Evolutionary conservation across 2,113 vertebrate genomes (phyloP).

Genomic region (Brachyhypopomus gauderio): DNA sequence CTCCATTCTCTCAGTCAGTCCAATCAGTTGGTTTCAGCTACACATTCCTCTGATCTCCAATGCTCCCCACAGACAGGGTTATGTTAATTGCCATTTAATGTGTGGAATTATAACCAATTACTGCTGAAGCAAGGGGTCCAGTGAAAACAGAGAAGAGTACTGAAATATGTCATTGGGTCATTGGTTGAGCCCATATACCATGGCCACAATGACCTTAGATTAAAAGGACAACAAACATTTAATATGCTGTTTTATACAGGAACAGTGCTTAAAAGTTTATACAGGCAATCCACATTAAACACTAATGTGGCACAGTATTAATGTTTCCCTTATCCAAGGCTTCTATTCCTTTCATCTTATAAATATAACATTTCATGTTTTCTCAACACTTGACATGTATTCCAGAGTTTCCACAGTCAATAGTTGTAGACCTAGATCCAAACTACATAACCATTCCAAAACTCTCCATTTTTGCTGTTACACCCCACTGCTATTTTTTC

Average conservation of each 20-base stretch:
- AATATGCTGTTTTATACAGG: background rate
- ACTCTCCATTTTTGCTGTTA: conserved; percentile 37
- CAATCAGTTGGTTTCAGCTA: conserved; percentile 56
- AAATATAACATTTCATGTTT: conserved; percentile 17
- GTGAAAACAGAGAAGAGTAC: conserved; percentile 31
- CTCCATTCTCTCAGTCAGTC: conserved; percentile 53
- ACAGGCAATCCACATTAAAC: background rate
- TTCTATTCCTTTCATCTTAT: background rate
- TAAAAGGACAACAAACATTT: conserved; percentile 20
- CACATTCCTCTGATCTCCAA: conserved; percentile 62
- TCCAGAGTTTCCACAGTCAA: conserved; percentile 33
- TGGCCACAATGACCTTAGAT: conserved; percentile 7
- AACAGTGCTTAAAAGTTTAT: conserved; percentile 5
- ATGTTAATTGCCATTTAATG: conserved; percentile 61
- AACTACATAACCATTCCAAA: conserved; percentile 34
- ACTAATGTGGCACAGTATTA: background rate
- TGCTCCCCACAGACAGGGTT: conserved; percentile 61
- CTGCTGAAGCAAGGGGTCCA: background rate
- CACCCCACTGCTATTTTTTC: conserved; percentile 33
- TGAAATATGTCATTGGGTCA: conserved; percentile 50
- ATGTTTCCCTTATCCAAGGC: background rate
- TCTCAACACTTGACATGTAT: conserved; percentile 21
- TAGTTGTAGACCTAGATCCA: conserved; percentile 31
- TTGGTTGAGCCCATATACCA: conserved; percentile 27
- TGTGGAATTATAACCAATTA: conserved; percentile 59